Evolutionary conservation across 1,140 invertebrate species (phyloP), one percentile per base, ranked within the genome.

Genomic region (Zelostemma sp.): DNA sequence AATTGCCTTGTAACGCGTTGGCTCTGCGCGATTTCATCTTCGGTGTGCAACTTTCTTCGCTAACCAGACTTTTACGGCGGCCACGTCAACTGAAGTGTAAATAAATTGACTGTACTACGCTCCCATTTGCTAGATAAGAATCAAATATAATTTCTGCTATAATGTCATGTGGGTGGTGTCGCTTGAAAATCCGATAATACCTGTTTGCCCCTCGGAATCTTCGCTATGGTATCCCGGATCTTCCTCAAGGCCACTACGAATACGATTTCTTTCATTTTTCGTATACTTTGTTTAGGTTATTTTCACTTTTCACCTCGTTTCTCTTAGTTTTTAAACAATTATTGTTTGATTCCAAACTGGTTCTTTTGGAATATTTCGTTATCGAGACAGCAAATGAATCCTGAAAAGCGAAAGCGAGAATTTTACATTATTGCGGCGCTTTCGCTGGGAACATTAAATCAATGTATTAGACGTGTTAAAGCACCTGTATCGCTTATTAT

Each of bases 41-140:
- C 47, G 9, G 14, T 11, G 51, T 12, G 38, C 11, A 18, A 18
- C 17, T n/a, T 41, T 33, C 6, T 33, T 15, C 16, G 46, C 6
- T 19, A 64, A 55, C 63, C 38, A 70, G 41, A 70, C 57, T 68
- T 70, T 73, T 64, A 58, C 72, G 56, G 40, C 38, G 59, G 16
- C 14, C 53, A 59, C 57, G 53, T 65, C 72, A 74, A 79, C 48
- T 68, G 70, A 61, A 80, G 78, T 79, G 80, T 78, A 80, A 81
- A 82, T 82, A 83, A 83, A 82, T 81, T 80, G 75, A 81, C 75
- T 75, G 74, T 72, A 63, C 64, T 68, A 73, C 72, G 75, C 72
- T 82, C 78, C 80, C 79, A 82, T 82, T 82, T 82, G 77, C 75
- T 78, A 82, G 81, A 82, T 82, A 81, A 83, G 78, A 82, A 82